Evolutionary conservation across 2,888 invertebrate genomes (phyloP), one percentile per base, ranked within the genome.

Genomic region (Megamerina dolium): DNA sequence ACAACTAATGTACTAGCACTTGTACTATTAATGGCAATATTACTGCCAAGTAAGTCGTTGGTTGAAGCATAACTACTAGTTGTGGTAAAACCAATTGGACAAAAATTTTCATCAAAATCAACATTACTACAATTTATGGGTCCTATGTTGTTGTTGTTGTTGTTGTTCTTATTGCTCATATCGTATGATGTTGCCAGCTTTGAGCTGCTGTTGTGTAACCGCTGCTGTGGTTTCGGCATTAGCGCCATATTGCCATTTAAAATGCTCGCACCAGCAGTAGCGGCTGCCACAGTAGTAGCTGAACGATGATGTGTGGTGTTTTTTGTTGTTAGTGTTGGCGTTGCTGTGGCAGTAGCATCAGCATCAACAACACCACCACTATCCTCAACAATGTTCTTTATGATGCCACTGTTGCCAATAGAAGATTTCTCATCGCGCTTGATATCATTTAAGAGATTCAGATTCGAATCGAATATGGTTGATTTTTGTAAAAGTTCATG

Each of bases 401-500:
- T 19, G 21, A 38, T 31, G 12, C 31, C 31, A 31, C 43, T 10
- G 30, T 31, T 29, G 43, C 16, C 14, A 20, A 19, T 9, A n/a
- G 18, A n/a, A 21, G 13, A 4, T 9, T 31, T 58, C 50, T 30
- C 52, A 31, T 48, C 57, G n/a, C n/a, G n/a, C 56, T 21, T 50
- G 23, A 30, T 54, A 49, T 49, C 56, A 52, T 62, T 63, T 48
- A 68, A 52, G 38, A 71, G 58, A 58, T 71, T 69, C 50, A 71
- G 53, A 52, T 67, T 68, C 35, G 70, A 70, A 56, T 70, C 69
- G 45, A 70, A 70, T 32, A 69, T 60, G 9, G 67, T 57, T 3
- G 58, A 51, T 45, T 66, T 65, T 41, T 60, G 62, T 47, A 66
- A 52, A 34, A 70, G 54, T 48, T 70, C 70, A 46, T 70, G 66